phyloP scores from a whole-genome alignment of 2,888 invertebrate species.

The Rhyacophila evoluta region DNA sequence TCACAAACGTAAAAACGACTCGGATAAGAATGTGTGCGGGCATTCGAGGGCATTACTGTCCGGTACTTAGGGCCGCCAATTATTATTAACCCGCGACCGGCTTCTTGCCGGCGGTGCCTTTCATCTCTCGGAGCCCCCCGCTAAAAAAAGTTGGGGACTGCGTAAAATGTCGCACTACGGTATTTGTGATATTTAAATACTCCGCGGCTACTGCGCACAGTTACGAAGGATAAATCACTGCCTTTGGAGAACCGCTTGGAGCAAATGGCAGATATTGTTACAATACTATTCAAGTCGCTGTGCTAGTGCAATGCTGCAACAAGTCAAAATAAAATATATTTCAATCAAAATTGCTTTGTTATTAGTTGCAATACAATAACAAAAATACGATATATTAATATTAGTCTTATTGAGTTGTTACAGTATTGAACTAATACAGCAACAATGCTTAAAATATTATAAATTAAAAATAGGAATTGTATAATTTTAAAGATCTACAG shows the following conservation, averaged over 20 bases:
- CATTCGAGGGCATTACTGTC: background rate
- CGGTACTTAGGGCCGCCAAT: background rate
- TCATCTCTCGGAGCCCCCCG: background rate
- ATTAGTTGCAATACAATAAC: no score
- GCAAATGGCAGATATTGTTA: constrained; percentile 1
- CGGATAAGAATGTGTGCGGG: background rate
- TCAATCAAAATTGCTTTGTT: no score
- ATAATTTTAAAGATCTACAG: no score
- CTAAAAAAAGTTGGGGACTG: background rate
- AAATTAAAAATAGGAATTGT: no score
- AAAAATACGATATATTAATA: no score
- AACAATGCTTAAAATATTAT: no score
- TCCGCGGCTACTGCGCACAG: background rate
- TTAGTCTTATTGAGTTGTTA: no score
- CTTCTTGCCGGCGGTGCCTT: background rate
- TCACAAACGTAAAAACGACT: background rate
- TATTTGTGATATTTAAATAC: constrained; percentile 7
- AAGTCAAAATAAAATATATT: no score
- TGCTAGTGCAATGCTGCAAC: no score
- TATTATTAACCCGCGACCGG: background rate
- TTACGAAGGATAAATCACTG: background rate
- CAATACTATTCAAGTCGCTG: no score
- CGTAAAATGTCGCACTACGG: constrained; percentile 7
- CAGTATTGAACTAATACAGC: no score
- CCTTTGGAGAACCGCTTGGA: constrained; percentile 2